phyloP scores from a whole-genome alignment of 2,888 invertebrate species.

The Philereme vetulata region DNA sequence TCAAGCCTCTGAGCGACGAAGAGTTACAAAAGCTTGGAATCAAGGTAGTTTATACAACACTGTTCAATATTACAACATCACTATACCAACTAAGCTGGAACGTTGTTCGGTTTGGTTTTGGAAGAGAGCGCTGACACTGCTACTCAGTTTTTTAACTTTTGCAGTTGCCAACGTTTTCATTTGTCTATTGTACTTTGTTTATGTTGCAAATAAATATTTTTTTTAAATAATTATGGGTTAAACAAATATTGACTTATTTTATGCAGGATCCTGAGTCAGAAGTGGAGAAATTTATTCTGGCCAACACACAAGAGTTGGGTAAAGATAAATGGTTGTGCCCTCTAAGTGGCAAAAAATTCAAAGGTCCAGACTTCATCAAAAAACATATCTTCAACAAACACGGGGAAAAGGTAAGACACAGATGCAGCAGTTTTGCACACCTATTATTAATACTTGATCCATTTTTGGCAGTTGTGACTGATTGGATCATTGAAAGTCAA shows the following conservation, averaged over 20 bases:
- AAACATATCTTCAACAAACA: slow-evolving; percentile 99
- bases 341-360: slow-evolving; percentile 99
- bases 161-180: too few species aligned
- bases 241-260: neutral
- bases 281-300: slow-evolving; percentile 97
- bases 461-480: neutral
- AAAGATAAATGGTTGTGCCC: slow-evolving; percentile 99
- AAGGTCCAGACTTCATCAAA: slow-evolving; percentile 98
- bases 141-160: too few species aligned
- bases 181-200: too few species aligned
- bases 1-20: slow-evolving; percentile 87
- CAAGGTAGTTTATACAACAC: slow-evolving; percentile 76
- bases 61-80: neutral
- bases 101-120: too few species aligned
- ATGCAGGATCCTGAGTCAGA: slow-evolving; percentile 86
- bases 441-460: neutral
- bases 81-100: too few species aligned
- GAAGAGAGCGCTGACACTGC: too few species aligned
- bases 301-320: slow-evolving; percentile 97
- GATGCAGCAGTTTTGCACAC: neutral
- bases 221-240: neutral
- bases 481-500: too few species aligned
- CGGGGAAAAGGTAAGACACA: slow-evolving; percentile 88
- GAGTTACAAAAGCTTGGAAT: slow-evolving; percentile 93
- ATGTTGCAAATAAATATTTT: too few species aligned